Percentiles rank a stretch among this genome's conserved stretches.
phyloP scores from a whole-genome alignment of 2,797 vertebrate species.

The Falco rusticolus region DNA sequence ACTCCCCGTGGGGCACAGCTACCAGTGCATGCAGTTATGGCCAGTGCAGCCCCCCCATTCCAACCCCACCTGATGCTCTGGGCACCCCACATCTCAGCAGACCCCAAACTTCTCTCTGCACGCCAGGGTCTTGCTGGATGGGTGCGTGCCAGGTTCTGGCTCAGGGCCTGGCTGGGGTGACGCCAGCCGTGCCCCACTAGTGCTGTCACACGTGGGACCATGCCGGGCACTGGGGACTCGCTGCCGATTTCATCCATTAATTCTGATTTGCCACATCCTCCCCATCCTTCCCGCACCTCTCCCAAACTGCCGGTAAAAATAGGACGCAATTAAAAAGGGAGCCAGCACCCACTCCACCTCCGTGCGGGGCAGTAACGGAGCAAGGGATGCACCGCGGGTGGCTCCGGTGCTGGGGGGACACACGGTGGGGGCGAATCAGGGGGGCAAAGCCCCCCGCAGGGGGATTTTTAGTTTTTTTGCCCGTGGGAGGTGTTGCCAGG shows the following conservation, averaged over 20 bases:
- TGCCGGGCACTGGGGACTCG: neutral
- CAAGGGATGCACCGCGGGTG: rapidly evolving
- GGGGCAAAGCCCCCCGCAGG: neutral
- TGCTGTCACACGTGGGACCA: neutral
- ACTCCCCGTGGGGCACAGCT: neutral
- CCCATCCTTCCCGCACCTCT: neutral
- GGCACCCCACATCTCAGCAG: neutral
- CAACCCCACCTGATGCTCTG: neutral
- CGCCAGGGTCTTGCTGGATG: neutral
- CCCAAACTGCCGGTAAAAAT: neutral
- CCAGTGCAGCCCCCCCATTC: neutral
- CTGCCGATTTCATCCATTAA: neutral
- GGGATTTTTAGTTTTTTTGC: neutral
- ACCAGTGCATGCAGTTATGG: neutral
- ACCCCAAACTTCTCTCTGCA: neutral
- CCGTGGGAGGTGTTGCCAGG: neutral
- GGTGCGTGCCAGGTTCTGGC: neutral
- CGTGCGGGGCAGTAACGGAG: neutral
- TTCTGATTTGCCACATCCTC: neutral
- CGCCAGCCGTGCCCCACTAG: neutral
- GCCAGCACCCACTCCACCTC: neutral
- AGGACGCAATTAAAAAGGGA: conserved; percentile 8
- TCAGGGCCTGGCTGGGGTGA: neutral
- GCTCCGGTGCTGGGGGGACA: neutral
- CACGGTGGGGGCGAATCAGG: rapidly evolving